These are phyloP conservation scores for Eurytoma californica DNA, from an alignment of 2,888 invertebrate species.

Conservation along the genomic window DNA sequence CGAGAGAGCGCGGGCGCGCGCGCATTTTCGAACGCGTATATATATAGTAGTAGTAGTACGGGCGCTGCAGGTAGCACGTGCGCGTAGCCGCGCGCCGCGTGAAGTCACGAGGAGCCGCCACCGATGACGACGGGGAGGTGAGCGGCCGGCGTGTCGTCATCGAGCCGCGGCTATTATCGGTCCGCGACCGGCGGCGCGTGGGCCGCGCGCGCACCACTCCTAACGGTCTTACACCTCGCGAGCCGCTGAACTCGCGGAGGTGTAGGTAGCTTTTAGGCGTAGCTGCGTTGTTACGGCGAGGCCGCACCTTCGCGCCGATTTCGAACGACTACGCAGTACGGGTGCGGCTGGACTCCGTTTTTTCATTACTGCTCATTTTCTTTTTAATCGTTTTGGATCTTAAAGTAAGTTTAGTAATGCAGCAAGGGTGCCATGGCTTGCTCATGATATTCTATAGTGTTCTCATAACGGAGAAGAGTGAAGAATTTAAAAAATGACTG, in stretches of 20 bases:
- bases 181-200: no score
- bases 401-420: no score
- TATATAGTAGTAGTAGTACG: neutral
- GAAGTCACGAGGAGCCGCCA: neutral
- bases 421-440: no score
- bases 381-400: no score
- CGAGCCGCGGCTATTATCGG: neutral
- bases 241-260: neutral
- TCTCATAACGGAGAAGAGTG: no score
- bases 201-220: no score
- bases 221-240: neutral
- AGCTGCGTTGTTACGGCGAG: no score
- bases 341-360: neutral
- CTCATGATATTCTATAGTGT: no score
- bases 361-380: neutral
- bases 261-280: no score
- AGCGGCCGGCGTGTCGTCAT: neutral
- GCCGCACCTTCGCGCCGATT: constrained; percentile 16
- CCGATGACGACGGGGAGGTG: neutral
- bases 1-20: constrained; percentile 25
- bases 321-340: neutral
- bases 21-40: constrained; percentile 36
- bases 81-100: constrained; percentile 6
- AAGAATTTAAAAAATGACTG: no score
- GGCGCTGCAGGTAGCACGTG: constrained; percentile 2